Base-by-base conservation (phyloP, 1,140 invertebrate species). In the Centruroides sculpturatus region DNA sequence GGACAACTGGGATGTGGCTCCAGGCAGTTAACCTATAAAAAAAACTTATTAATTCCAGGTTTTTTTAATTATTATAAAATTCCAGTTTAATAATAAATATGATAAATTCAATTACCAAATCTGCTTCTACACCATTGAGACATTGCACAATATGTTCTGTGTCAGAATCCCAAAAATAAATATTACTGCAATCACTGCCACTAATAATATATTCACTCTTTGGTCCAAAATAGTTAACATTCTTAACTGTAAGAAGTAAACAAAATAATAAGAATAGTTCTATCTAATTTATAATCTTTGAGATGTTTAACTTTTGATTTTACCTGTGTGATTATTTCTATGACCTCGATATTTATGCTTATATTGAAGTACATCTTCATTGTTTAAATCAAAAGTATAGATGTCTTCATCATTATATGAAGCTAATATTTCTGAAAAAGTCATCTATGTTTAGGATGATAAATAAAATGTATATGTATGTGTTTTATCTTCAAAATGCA, bases 361-460 rank as follows among this genome's bases (percentile, higher is more conserved):
- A 72, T 78, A 85, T 67, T 84, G 80, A 52, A 80, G 76, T 35
- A 71, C 72, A 61, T 77, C 74, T 57, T 79, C 76, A 67, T 74
- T 74, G 63, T 64, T 75, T n/a, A 80, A 79, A 74, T 93, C 84
- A 72, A 92, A 96, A 35, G 94, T 73, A 77, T 93, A 97, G 67
- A 98, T 89, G 70, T 92, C 85, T 60, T 92, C 90, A 75, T 96
- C 89, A 74, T 89, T 94, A 72, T 94, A 97, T 0, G 89, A 88
- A 4, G 86, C 91, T 12, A 98, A 73, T 61, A 98, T 85, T 77
- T 95, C 89, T 61, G 82, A 80, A 66, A 66, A 41, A 41, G 8
- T 41, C 41, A 41, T 41, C 3, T 41, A 41, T 41, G 8, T 41
- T 41, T 41, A 23, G 23, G 2, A 23, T 23, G 23, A 23, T 23